Evolutionary conservation across 2,797 vertebrate species (phyloP), one percentile per base, ranked within the genome.

Genomic region (Spatula clypeata): DNA sequence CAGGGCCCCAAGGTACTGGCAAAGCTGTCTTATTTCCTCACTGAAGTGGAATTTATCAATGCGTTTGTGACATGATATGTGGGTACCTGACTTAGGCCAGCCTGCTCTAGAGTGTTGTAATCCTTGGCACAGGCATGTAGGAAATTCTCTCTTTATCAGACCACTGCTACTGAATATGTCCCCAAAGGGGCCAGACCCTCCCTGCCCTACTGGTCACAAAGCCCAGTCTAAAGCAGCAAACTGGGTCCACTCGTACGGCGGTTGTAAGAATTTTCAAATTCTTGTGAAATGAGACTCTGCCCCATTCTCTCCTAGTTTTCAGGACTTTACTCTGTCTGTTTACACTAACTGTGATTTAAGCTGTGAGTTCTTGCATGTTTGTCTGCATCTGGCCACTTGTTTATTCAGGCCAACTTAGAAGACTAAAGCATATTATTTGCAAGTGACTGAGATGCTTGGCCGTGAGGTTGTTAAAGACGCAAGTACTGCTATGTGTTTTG

Each of bases 101-200:
- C 55, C 64, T 87, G 16, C 57, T 91, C 47, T 49, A 49, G 47
- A 49, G 12, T 49, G 47, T 24, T 49, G 47, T 26, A 49, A 49
- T 80, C 55, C 79, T 91, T 86, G 93, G 84, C 81, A 40, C 8
- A 32, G 36, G 9, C 8, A 3, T 1, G 29, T 36, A 76, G 73
- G n/a, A 93, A 92, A 82, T 85, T 85, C 55, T 65, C 21, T 71
- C 36, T 79, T 75, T 89, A 71, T 91, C 89, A 79, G 32, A 21
- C 45, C n/a, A 5, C 18, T 73, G 60, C 36, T 87, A 21, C 67
- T 9, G 60, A 40, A 32, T 36, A 11, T 47, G 53, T 14, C 34
- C 44, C 73, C 26, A 64, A 79, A 86, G 72, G 79, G 61, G 17
- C 65, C 92, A 53, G 47, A 42, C 11, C 11, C 31, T 81, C 84